A percentile compares a stretch with the other conserved stretches of the same genome.
Conservation (phyloP, 2,888 invertebrate genomes). For the Archips xylosteana region DNA sequence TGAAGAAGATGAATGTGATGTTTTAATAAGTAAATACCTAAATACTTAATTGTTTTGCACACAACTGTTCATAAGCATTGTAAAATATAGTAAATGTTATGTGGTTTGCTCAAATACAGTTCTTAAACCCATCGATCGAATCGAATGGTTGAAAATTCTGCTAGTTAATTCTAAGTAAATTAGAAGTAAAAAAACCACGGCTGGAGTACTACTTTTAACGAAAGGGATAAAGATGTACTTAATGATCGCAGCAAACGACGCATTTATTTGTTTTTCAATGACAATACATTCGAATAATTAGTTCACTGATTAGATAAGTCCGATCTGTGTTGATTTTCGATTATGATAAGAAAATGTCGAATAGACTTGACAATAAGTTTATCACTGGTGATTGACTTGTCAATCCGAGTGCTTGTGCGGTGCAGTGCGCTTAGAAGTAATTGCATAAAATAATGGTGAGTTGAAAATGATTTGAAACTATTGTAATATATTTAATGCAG, state of each 20-base stretch:
- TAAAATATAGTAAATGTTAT: no score
- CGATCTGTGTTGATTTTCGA: conserved; percentile 40
- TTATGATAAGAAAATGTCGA: conserved; percentile 34
- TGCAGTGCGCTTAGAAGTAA: conserved; percentile 17
- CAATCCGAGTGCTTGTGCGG: conserved; percentile 36
- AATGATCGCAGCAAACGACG: conserved; percentile 13
- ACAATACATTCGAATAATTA: conserved; percentile 25
- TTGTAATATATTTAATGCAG: background rate
- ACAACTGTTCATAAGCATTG: no score
- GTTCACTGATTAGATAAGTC: conserved; percentile 35
- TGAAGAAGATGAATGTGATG: no score
- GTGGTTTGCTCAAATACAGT: no score
- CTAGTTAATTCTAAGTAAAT: no score
- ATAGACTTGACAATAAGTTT: conserved; percentile 25
- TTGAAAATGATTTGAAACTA: background rate
- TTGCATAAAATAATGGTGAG: conserved; percentile 29
- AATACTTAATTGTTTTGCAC: no score
- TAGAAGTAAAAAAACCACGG: background rate
- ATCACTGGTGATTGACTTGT: conserved; percentile 36
- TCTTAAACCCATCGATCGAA: background rate
- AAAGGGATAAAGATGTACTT: conserved; percentile 5
- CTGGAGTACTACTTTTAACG: background rate
- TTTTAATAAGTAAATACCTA: no score
- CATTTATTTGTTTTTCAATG: conserved; percentile 18
- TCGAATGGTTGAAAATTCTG: background rate